These are phyloP conservation scores for Dermolepida albohirtum DNA, from an alignment of 2,888 invertebrate genomes.

Conservation along the genomic window DNA sequence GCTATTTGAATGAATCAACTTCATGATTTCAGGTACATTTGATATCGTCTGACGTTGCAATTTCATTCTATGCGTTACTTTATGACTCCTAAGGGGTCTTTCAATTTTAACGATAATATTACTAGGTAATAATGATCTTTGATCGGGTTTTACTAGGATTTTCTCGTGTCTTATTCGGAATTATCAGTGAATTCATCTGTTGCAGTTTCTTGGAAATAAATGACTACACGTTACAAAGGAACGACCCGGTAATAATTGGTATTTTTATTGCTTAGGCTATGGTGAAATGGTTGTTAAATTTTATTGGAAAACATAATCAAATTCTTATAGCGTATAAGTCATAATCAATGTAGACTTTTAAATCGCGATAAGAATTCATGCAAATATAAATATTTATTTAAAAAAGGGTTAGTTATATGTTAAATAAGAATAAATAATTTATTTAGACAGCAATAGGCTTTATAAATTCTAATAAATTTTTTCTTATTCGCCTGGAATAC, in stretches of 20 bases:
- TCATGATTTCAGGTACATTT: constrained; percentile 7
- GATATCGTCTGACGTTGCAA: constrained; percentile 27
- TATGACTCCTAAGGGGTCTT: constrained; percentile 10
- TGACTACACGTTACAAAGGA: neutral
- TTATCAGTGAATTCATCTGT: constrained; percentile 12
- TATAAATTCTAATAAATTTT: no score
- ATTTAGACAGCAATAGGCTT: no score
- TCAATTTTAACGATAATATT: constrained; percentile 20
- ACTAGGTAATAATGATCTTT: constrained; percentile 24
- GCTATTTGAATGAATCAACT: constrained; percentile 21
- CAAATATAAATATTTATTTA: no score
- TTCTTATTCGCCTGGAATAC: no score
- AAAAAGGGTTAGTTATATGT: no score
- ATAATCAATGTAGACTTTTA: no score
- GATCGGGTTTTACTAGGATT: constrained; percentile 7
- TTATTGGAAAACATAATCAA: neutral
- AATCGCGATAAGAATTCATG: no score
- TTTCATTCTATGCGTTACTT: constrained; percentile 15
- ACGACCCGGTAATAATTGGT: neutral
- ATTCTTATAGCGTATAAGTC: no score
- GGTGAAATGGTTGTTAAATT: constrained; percentile 4
- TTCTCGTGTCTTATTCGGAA: constrained; percentile 14
- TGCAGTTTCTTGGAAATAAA: constrained; percentile 1
- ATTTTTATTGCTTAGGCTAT: neutral
- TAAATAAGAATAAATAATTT: no score